A percentile compares a stretch with the other conserved stretches of the same genome.
Conservation (phyloP, 2,113 vertebrate genomes). For the Geococcyx californianus region DNA sequence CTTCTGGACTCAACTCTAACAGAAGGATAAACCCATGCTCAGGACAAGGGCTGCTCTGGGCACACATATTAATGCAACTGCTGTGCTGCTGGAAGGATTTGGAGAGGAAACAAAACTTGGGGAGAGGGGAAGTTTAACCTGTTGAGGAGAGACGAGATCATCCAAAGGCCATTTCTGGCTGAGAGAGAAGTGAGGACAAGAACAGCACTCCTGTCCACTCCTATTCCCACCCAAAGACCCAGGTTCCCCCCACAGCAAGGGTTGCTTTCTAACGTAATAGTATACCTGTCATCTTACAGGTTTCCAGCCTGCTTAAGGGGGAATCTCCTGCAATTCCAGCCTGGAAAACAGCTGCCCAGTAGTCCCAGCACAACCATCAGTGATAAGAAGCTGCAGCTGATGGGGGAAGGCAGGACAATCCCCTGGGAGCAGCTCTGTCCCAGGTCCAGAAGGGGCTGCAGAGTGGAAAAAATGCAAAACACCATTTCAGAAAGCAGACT, state of each 20-base stretch:
- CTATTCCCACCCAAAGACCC: rapidly evolving
- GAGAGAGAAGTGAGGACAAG: not conserved
- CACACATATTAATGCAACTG: not conserved
- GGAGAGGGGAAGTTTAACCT: not conserved
- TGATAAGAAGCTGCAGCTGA: not conserved
- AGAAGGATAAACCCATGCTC: not conserved
- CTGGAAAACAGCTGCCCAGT: not conserved
- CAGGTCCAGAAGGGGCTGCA: not conserved
- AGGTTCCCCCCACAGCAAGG: rapidly evolving
- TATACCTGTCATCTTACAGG: not conserved
- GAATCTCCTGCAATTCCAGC: not conserved
- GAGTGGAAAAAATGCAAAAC: not conserved
- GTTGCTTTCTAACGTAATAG: not conserved
- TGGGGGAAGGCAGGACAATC: not conserved
- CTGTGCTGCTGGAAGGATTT: not conserved
- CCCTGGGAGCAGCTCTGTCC: not conserved
- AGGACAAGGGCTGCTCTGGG: no score
- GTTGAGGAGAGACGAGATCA: not conserved
- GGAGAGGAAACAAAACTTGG: not conserved
- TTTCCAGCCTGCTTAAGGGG: not conserved
- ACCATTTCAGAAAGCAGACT: not conserved
- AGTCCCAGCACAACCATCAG: rapidly evolving
- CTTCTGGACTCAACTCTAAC: no score
- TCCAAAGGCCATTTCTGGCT: rapidly evolving
- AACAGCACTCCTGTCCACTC: not conserved